Evolutionary conservation across 2,888 invertebrate species (phyloP), one percentile per base, ranked within the genome.

Genomic region (Andrena chrysosceles): DNA sequence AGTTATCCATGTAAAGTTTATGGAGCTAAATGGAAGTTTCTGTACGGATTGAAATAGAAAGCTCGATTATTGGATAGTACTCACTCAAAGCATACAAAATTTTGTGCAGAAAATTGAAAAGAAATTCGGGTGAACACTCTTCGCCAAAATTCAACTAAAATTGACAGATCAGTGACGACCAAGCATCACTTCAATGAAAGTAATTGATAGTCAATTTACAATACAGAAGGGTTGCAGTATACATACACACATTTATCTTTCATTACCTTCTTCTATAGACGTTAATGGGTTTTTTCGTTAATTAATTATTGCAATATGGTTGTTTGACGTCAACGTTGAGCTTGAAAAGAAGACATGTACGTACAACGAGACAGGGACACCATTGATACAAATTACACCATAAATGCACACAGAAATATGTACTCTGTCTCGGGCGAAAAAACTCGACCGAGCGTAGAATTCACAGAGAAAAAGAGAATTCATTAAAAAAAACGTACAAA

Each of bases 241-340:
- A 7, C 62, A 48, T 60, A 33, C n/a, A 62, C 33, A 62, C 33
- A 63, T 10, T 71, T 13, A 35, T 60, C 20, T 62, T 35, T 33
- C 20, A 8, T 62, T 62, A 62, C 31, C 29, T 23, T 29, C 20
- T 49, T 26, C 8, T 64, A 23, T 10, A 71, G 13, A 23, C 16
- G 35, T 35, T 16, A 31, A 16, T 54, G 4, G 0, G 29, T 67
- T 16, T 4, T 31, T 67, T 52, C 2, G 26, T 49, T 26, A 26
- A 23, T 66, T 13, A 5, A 26, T n/a, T 16, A 10, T 20, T 2
- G 31, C 26, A 35, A 31, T 56, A 56, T 10, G 63, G 42, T 66
- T 29, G 4, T 63, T 20, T 81, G 81, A 72, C 78, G 67, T 72
- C 72, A 81, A 78, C 72, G 78, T 78, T 68, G 81, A 81, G 78